Evolutionary conservation across 2,113 vertebrate species (phyloP).

Genomic region (Callocephalon fimbriatum): DNA sequence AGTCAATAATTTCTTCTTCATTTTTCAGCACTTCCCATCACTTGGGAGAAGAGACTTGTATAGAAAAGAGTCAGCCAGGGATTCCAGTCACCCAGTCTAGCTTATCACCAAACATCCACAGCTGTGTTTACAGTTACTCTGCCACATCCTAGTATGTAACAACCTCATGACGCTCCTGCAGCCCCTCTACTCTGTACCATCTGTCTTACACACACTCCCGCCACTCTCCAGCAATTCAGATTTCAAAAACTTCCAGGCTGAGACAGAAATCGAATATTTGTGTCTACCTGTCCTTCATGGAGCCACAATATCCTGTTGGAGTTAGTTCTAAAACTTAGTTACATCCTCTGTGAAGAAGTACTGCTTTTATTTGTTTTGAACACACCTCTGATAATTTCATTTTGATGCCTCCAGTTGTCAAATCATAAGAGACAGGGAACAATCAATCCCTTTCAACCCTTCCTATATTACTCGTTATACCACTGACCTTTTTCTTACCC

Average conservation of each 20-base stretch:
- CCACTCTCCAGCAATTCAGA: neutral
- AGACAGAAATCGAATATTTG: neutral
- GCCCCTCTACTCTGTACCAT: neutral
- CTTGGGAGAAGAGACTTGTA: neutral
- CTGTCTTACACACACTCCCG: neutral
- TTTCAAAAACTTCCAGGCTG: neutral
- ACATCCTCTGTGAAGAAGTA: neutral
- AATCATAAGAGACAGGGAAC: neutral
- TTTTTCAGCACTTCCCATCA: neutral
- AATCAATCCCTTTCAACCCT: neutral
- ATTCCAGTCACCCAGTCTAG: neutral
- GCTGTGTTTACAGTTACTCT: neutral
- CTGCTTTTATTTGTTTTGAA: constrained; percentile 6
- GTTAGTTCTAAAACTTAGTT: neutral
- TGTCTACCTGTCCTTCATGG: neutral
- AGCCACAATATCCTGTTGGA: neutral
- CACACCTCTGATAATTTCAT: neutral
- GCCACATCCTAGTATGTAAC: neutral
- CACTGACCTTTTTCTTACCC: neutral
- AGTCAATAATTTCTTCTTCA: fast-evolving
- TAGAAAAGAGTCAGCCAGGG: neutral
- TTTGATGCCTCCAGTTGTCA: neutral
- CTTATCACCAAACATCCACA: neutral
- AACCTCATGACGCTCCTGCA: neutral
- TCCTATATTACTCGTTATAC: neutral